phyloP scores from a whole-genome alignment of 1,140 invertebrate species.

The Pristionchus pacificus region DNA sequence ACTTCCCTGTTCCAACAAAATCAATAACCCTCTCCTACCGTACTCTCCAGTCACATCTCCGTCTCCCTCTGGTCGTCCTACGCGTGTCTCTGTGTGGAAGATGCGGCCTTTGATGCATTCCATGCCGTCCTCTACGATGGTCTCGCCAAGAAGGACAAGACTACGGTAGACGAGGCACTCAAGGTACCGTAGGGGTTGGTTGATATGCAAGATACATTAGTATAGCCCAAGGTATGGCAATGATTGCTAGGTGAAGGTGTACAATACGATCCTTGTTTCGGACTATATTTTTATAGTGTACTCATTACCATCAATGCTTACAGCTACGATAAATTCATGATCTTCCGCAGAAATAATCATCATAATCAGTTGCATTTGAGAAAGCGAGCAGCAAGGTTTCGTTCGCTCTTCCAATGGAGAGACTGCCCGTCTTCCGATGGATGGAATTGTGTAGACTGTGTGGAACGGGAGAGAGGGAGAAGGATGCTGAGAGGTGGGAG shows the following conservation, averaged over 20 bases:
- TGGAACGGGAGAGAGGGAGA: background rate
- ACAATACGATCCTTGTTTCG: background rate
- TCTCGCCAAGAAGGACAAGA: slow-evolving; percentile 30
- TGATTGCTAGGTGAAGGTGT: background rate
- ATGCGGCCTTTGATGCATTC: slow-evolving; percentile 16
- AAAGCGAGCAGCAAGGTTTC: background rate
- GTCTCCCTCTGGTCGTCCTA: slow-evolving; percentile 25
- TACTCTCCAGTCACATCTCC: background rate
- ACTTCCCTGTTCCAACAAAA: too few species aligned
- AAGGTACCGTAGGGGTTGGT: background rate
- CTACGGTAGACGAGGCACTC: slow-evolving; percentile 21
- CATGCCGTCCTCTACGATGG: slow-evolving; percentile 16
- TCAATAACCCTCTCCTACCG: too few species aligned
- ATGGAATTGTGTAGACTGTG: background rate
- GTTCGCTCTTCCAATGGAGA: background rate
- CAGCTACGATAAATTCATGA: too few species aligned
- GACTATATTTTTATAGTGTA: too few species aligned
- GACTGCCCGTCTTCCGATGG: background rate
- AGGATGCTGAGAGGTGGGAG: background rate
- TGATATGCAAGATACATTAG: background rate
- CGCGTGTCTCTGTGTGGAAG: slow-evolving; percentile 17
- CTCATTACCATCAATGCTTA: too few species aligned
- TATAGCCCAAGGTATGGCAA: background rate
- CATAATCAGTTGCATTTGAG: too few species aligned
- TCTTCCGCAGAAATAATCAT: too few species aligned